Conservation (phyloP, 2,113 vertebrate species). For the Centrocercus urophasianus region DNA sequence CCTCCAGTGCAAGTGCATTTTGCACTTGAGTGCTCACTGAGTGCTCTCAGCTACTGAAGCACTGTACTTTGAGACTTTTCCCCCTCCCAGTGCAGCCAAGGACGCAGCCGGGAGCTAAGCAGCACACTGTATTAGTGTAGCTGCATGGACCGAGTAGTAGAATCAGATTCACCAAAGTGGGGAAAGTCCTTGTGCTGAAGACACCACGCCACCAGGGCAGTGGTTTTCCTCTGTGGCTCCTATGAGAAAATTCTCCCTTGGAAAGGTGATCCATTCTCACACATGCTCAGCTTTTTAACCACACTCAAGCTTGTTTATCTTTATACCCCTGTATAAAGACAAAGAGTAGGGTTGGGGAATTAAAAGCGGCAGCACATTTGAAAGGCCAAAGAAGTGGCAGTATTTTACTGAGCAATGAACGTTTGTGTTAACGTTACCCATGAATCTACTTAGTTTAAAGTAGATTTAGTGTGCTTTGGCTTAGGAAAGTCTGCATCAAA, state of each 20-base stretch:
- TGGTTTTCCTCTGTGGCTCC: rapidly evolving
- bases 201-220: neutral
- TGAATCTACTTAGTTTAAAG: neutral
- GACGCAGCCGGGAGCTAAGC: neutral
- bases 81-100: neutral
- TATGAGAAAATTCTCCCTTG: neutral
- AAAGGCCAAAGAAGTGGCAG: neutral
- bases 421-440: neutral
- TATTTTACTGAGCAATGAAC: rapidly evolving
- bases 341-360: rapidly evolving
- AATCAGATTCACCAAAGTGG: neutral
- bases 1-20: neutral
- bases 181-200: neutral
- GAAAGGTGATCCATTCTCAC: neutral
- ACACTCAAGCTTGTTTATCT: neutral
- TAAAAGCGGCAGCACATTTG: neutral
- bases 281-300: neutral
- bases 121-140: neutral
- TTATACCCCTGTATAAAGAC: neutral
- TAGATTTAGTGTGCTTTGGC: neutral
- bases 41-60: neutral
- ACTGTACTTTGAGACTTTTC: neutral
- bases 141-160: neutral
- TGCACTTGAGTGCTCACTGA: neutral
- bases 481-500: neutral